phyloP scores from a whole-genome alignment of 1,140 invertebrate genomes.

The Heterodera carotae region DNA sequence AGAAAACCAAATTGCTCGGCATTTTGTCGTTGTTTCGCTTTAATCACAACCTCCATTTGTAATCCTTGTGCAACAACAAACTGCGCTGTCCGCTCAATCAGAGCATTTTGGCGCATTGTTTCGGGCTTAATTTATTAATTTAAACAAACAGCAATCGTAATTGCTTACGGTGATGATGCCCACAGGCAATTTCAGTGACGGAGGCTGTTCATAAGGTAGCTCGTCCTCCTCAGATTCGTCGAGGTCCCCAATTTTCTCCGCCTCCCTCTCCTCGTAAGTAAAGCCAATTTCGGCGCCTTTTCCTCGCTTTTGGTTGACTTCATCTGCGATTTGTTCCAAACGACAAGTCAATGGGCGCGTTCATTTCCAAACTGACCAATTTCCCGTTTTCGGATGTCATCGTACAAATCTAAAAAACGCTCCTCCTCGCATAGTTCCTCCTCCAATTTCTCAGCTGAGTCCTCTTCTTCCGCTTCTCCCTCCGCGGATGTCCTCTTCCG shows the following conservation, averaged over 20 bases:
- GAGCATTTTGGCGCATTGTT: constrained; percentile 84
- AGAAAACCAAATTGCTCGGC: constrained; percentile 85
- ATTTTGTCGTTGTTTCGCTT: constrained; percentile 92
- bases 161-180: constrained; percentile 70
- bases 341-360: neutral
- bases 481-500: neutral
- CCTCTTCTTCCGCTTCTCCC: neutral
- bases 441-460: constrained; percentile 71
- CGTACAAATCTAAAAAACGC: constrained; percentile 68
- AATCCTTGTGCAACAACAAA: constrained; percentile 89
- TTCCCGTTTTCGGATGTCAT: constrained; percentile 44
- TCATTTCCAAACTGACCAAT: constrained; percentile 20
- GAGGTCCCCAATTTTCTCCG: neutral
- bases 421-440: constrained; percentile 81
- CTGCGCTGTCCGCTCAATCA: constrained; percentile 92
- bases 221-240: constrained; percentile 57
- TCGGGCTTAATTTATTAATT: constrained; percentile 74
- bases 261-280: constrained; percentile 41
- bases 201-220: constrained; percentile 62
- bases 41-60: constrained; percentile 97
- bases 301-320: constrained; percentile 8
- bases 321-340: constrained; percentile 13
- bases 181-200: constrained; percentile 56
- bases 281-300: constrained; percentile 54
- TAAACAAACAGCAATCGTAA: neutral